Base-by-base conservation (phyloP, 1,140 invertebrate genomes). In the Scylla paramamosain region DNA sequence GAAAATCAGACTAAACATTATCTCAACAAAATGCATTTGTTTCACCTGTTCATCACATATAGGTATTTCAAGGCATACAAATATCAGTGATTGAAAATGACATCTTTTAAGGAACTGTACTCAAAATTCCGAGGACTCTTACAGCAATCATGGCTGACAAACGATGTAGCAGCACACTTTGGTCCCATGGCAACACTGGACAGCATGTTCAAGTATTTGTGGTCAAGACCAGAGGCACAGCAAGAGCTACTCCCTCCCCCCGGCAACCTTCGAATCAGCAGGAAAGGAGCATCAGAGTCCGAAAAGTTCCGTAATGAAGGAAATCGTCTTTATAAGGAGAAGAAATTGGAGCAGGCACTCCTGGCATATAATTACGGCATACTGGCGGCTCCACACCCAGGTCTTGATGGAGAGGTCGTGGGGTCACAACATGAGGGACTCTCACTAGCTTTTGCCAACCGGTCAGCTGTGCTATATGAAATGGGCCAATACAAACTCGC, bases 381-480 rank as follows among this genome's bases (percentile, higher is more conserved):
- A 45, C 83, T 96, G 29, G 94, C 94, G 8, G 94, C 95, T 6
- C 95, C 95, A 29, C 95, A 95, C 29, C 88, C 77, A 1, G 84
- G 29, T 77, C 45, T 84, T 16, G 84, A 32, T 16, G n/a, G 67
- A 25, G 48, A 84, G n/a, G 29, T 29, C 4, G 12, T 46, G n/a
- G 39, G n/a, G 20, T 12, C 39, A 29, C 89, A 95, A 31, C 67
- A 95, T 46, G 88, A 95, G 52, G 86, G 89, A 28, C 92, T 96
- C 0, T 25, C 95, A 25, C 94, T 99, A 52, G 97, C 98, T 1
- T 97, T 98, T 95, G 98, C 98, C 0, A 99, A 99, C 97, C 97
- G 99, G 90, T 99, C 99, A n/a, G 99, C 99, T 3, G 98, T 98
- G 1, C 97, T 99, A 6, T 98, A 98, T 96, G 98, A 99, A 96